Percentiles rank a stretch among this genome's conserved stretches.
These are phyloP conservation scores for Limnephilus marmoratus DNA, from an alignment of 2,888 invertebrate genomes.

Conservation along the genomic window DNA sequence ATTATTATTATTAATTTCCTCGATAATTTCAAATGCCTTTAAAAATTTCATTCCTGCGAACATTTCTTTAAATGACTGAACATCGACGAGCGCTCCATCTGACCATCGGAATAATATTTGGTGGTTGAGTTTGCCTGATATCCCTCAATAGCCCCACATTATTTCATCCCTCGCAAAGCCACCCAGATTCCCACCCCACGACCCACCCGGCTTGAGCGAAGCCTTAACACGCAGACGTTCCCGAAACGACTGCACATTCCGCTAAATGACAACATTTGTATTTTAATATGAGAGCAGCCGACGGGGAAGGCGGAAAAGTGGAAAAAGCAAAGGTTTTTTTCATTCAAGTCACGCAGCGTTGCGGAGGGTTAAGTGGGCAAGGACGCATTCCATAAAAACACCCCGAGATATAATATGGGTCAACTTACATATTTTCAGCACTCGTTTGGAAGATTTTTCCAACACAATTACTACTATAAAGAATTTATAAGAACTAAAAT, in stretches of 20 bases:
- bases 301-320: slow-evolving; percentile 57
- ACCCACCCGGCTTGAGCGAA: slow-evolving; percentile 17
- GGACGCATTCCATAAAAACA: slow-evolving; percentile 63
- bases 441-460: slow-evolving; percentile 46
- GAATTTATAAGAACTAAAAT: background rate
- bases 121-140: background rate
- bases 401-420: slow-evolving; percentile 57
- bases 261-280: slow-evolving; percentile 66
- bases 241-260: slow-evolving; percentile 63
- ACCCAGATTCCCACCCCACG: background rate
- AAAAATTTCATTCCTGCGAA: background rate
- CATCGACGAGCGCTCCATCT: background rate
- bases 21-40: background rate
- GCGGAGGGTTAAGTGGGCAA: slow-evolving; percentile 62
- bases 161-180: background rate
- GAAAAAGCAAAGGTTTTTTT: slow-evolving; percentile 56
- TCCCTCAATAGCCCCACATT: background rate
- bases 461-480: background rate
- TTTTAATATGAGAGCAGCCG: slow-evolving; percentile 63
- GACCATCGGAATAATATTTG: background rate
- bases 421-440: slow-evolving; percentile 60
- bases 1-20: too few relatives aligned
- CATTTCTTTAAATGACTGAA: background rate
- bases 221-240: slow-evolving; percentile 49
- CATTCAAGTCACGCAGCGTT: slow-evolving; percentile 63